Conservation (phyloP, 30 jellyfish, hydroid and myxozoan genomes). For the Hydractinia symbiolongicarpus region DNA sequence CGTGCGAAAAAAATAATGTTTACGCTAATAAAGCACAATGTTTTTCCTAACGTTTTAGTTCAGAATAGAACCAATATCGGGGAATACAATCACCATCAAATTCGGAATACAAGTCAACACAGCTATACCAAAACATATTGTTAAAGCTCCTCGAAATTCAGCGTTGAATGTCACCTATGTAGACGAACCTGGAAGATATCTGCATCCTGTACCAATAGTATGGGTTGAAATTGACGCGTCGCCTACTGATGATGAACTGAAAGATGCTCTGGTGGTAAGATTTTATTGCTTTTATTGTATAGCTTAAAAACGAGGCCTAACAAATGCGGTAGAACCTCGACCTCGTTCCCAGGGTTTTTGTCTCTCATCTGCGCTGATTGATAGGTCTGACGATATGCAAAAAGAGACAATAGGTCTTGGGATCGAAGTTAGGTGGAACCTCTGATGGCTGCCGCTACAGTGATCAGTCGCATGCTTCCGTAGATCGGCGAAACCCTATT, state of each 20-base stretch:
- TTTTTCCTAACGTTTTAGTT: constrained; percentile 18
- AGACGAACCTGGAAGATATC: neutral
- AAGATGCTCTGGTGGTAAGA: constrained; percentile 14
- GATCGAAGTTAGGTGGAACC: neutral
- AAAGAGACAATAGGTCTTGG: too few relatives aligned
- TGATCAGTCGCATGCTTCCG: too few relatives aligned
- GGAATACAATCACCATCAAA: constrained; percentile 8
- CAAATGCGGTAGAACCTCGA: neutral
- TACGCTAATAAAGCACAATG: too few relatives aligned
- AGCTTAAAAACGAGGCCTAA: too few relatives aligned
- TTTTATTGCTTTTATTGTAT: too few relatives aligned
- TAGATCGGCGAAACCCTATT: too few relatives aligned
- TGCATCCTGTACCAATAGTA: constrained; percentile 32
- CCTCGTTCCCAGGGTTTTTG: too few relatives aligned
- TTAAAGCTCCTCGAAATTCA: constrained; percentile 35
- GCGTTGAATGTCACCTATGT: constrained; percentile 46
- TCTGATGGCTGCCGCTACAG: too few relatives aligned
- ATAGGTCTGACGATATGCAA: too few relatives aligned
- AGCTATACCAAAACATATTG: constrained; percentile 27
- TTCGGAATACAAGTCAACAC: constrained; percentile 32
- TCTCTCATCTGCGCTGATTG: too few relatives aligned
- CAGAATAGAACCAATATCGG: constrained; percentile 49
- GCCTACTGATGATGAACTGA: constrained; percentile 9
- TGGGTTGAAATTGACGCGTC: constrained; percentile 34
- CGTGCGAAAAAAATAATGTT: too few relatives aligned